These are phyloP conservation scores for Eumaeus atala DNA, from an alignment of 1,140 invertebrate genomes.

Conservation along the genomic window DNA sequence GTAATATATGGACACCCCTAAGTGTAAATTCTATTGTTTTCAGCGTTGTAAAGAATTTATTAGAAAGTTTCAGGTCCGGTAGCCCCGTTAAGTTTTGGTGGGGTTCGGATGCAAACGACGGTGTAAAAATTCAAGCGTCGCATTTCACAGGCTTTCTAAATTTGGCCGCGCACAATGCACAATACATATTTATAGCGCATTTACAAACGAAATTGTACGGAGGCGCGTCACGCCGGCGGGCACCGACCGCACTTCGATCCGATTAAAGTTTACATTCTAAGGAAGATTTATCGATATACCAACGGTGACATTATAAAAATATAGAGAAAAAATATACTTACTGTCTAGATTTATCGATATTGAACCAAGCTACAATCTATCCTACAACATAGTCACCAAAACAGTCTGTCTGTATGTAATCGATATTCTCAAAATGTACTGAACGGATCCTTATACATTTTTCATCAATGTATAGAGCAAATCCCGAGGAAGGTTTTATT, in stretches of 20 bases:
- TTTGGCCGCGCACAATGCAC: conserved; percentile 26
- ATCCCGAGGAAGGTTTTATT: too few relatives aligned
- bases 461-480: too few relatives aligned
- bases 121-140: conserved; percentile 27
- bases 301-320: too few relatives aligned
- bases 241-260: background rate
- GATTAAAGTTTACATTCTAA: conserved; percentile 1
- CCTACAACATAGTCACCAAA: too few relatives aligned
- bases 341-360: too few relatives aligned
- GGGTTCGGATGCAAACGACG: conserved; percentile 17
- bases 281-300: conserved; percentile 3
- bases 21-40: background rate
- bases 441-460: too few relatives aligned
- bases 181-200: conserved; percentile 31
- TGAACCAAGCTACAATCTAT: too few relatives aligned
- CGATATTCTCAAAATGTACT: too few relatives aligned
- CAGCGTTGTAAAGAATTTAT: conserved; percentile 1
- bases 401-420: too few relatives aligned
- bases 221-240: conserved; percentile 9
- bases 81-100: conserved; percentile 17
- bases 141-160: conserved; percentile 27
- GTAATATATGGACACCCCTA: too few relatives aligned
- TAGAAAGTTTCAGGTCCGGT: conserved; percentile 15
- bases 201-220: conserved; percentile 8
- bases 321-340: too few relatives aligned